Evolutionary conservation across 2,888 invertebrate species (phyloP).

Genomic region (Dryocosmus kuriphilus): DNA sequence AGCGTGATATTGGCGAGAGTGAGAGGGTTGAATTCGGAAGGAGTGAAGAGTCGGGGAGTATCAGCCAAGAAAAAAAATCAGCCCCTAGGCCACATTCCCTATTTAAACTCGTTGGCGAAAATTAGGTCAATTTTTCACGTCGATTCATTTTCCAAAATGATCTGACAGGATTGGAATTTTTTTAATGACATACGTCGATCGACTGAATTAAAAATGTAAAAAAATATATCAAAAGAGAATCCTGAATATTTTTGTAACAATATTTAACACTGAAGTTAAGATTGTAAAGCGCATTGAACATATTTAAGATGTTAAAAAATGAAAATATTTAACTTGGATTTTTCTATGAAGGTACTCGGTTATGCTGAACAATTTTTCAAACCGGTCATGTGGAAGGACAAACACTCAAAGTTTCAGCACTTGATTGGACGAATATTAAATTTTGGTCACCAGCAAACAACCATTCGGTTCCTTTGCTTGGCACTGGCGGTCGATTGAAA

Average conservation of each 20-base stretch:
- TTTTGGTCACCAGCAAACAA: slow-evolving; percentile 76
- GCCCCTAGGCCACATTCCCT: slow-evolving; percentile 18
- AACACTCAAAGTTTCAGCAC: slow-evolving; percentile 60
- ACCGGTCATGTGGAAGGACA: slow-evolving; percentile 59
- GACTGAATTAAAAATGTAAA: neutral
- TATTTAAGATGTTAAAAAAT: neutral
- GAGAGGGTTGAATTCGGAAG: slow-evolving; percentile 33
- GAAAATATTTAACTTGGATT: neutral
- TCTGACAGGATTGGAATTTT: neutral
- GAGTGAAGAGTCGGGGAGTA: neutral
- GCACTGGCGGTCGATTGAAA: slow-evolving; percentile 70
- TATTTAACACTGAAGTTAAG: too few relatives aligned
- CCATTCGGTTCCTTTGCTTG: slow-evolving; percentile 46
- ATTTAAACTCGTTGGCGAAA: slow-evolving; percentile 17
- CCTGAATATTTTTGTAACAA: too few relatives aligned
- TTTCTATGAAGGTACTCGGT: slow-evolving; percentile 45
- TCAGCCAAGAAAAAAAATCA: slow-evolving; percentile 9
- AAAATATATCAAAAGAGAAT: neutral
- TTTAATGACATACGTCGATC: neutral
- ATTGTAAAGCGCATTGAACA: too few relatives aligned
- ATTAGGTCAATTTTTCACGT: slow-evolving; percentile 30
- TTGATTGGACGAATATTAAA: slow-evolving; percentile 77
- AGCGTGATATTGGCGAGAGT: slow-evolving; percentile 10
- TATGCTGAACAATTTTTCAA: slow-evolving; percentile 63
- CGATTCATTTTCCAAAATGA: neutral